Percentiles rank a stretch among this genome's conserved stretches.
Conservation (phyloP, 2,888 invertebrate genomes). For the Melitaea athalia region DNA sequence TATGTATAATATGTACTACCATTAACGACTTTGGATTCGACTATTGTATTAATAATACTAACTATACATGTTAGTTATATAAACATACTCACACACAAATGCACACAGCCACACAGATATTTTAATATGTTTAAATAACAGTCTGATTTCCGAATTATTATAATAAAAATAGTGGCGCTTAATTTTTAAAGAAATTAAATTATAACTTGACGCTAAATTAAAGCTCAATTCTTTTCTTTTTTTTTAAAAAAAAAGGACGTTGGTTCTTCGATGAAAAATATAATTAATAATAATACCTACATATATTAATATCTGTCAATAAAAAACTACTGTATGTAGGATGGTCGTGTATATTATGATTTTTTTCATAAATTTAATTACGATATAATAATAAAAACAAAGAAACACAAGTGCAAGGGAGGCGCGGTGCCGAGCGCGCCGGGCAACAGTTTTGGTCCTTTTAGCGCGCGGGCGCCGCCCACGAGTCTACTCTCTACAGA, state of each 20-base stretch:
- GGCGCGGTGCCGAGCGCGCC: slow-evolving; percentile 22
- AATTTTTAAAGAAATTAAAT: neutral
- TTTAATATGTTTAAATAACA: neutral
- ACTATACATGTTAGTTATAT: neutral
- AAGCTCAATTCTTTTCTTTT: neutral
- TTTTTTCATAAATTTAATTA: too few relatives aligned
- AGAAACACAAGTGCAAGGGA: neutral
- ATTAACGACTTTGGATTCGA: neutral
- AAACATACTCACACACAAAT: neutral
- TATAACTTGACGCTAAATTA: neutral
- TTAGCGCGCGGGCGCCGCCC: slow-evolving; percentile 44
- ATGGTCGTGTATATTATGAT: too few relatives aligned
- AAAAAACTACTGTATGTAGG: too few relatives aligned
- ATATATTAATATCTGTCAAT: too few relatives aligned
- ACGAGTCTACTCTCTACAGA: slow-evolving; percentile 46
- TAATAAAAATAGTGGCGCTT: neutral
- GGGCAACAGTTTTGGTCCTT: slow-evolving; percentile 41
- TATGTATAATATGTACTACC: slow-evolving; percentile 6
- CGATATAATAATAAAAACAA: neutral
- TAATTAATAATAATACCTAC: too few relatives aligned
- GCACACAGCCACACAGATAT: slow-evolving; percentile 3
- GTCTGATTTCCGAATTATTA: neutral
- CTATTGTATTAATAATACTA: slow-evolving; percentile 1
- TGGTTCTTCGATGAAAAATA: too few relatives aligned
- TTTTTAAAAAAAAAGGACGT: too few relatives aligned